phyloP scores from a whole-genome alignment of 2,113 vertebrate species.

The Rhea americana region DNA sequence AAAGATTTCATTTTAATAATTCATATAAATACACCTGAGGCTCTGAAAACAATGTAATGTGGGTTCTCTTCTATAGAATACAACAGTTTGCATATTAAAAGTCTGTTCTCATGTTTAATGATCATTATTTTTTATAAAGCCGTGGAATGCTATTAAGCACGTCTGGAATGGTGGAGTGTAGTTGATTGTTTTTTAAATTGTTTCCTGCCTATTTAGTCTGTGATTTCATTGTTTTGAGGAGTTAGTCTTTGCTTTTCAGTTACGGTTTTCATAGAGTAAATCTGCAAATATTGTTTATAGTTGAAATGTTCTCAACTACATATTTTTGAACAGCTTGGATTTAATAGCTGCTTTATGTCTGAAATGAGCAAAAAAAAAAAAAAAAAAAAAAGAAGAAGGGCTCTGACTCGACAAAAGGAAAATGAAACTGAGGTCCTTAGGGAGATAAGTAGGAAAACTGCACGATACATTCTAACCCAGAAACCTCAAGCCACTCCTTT shows the following conservation, averaged over 20 bases:
- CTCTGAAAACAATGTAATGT: neutral
- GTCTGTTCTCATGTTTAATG: neutral
- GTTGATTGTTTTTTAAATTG: neutral
- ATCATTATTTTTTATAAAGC: constrained; percentile 9
- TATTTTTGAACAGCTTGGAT: constrained; percentile 40
- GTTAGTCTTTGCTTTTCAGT: constrained; percentile 26
- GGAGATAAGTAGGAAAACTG: neutral
- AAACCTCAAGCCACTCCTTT: neutral
- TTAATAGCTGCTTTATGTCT: constrained; percentile 40
- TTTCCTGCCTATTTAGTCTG: constrained; percentile 3
- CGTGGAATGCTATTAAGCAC: constrained; percentile 27
- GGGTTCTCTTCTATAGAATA: constrained; percentile 28
- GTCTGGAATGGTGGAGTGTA: neutral
- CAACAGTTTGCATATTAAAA: constrained; percentile 21
- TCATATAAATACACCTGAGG: constrained; percentile 12
- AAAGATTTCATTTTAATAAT: constrained; percentile 52
- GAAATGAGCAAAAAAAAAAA: constrained; percentile 24
- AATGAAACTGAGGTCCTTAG: neutral
- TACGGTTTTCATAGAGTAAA: constrained; percentile 30
- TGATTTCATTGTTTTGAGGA: neutral
- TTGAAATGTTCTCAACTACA: constrained; percentile 32
- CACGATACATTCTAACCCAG: neutral
- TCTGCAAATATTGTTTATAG: constrained; percentile 42
- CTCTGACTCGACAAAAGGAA: neutral
- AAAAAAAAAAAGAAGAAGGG: neutral